Percentiles rank a stretch among this genome's conserved stretches.
These are phyloP conservation scores for Gymnorhina tibicen DNA, from an alignment of 2,113 vertebrate species.

Conservation along the genomic window DNA sequence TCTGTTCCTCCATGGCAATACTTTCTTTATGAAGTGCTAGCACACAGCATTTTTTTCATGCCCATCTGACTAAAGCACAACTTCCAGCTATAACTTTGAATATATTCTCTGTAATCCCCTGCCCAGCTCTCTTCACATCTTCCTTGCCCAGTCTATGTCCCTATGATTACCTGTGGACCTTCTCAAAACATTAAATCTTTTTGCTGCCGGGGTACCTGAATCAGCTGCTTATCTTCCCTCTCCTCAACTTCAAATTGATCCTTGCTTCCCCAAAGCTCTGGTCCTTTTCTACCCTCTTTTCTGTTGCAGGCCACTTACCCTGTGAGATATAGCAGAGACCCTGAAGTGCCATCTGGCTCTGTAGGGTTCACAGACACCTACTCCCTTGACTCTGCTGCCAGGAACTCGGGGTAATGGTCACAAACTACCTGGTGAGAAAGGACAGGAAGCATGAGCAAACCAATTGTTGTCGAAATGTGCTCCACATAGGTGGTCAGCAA, in stretches of 20 bases:
- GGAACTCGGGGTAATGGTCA: neutral
- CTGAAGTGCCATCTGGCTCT: neutral
- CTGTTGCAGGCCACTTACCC: neutral
- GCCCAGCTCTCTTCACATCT: neutral
- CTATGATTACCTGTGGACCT: neutral
- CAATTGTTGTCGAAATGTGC: neutral
- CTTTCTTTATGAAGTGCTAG: neutral
- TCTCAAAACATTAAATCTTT: neutral
- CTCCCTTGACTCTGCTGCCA: neutral
- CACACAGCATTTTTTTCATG: neutral
- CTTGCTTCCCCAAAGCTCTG: neutral
- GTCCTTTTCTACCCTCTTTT: neutral
- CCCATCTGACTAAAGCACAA: neutral
- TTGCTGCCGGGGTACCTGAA: neutral
- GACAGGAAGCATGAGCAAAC: neutral
- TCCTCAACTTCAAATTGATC: neutral
- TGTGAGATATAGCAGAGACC: neutral
- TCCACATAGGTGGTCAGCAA: neutral
- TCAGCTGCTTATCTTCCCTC: neutral
- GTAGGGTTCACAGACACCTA: neutral
- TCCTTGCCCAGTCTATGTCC: neutral
- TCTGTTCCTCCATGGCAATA: neutral
- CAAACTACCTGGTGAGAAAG: neutral
- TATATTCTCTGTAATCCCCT: neutral
- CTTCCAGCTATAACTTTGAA: neutral